Evolutionary conservation across 2,113 vertebrate species (phyloP), one percentile per base, ranked within the genome.

Genomic region (Clarias gariepinus): DNA sequence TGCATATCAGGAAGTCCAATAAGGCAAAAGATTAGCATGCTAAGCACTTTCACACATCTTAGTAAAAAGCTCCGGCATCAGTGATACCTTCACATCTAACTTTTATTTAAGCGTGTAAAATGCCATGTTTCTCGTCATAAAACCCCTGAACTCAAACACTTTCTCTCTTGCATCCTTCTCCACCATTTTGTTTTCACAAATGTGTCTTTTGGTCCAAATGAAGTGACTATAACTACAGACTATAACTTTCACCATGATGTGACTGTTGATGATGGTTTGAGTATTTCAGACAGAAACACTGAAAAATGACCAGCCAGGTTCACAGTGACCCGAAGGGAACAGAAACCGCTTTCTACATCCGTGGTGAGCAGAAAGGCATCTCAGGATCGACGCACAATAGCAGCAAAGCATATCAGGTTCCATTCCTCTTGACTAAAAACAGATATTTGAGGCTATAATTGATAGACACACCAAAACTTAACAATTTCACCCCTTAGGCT

Each of bases 21-120:
- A 66, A 36, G 69, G 60, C 60, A 23, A 61, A 18, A 21, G 41
- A 55, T 83, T 58, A 86, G 82, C 79, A 86, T 87, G 76, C 82
- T 87, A 81, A 84, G 53, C 85, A 86, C 41, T 85, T 64, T 30
- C 41, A 78, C 47, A 82, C 18, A 23, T 82, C 61, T 60, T 36
- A 16, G 28, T 30, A 15, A 71, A 81, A 82, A 86, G 61, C 68
- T 21, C 79, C 82, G 66, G 60, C 25, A 81, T 74, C 53, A 71
- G 9, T 47, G n/a, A 60, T 84, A 33, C 33, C 19, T 74, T 76
- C 41, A 16, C 6, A 47, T 3, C 25, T 30, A 76, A 21, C 30
- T 28, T 16, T 2, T 10, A 61, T 63, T 25, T 63, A 63, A 81
- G 28, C 16, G 10, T 57, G 15, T 28, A 9, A 57, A 57, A 19